Percentiles rank a stretch among this genome's conserved stretches.
Conservation (phyloP, 2,888 invertebrate species). For the Agrochola lota region DNA sequence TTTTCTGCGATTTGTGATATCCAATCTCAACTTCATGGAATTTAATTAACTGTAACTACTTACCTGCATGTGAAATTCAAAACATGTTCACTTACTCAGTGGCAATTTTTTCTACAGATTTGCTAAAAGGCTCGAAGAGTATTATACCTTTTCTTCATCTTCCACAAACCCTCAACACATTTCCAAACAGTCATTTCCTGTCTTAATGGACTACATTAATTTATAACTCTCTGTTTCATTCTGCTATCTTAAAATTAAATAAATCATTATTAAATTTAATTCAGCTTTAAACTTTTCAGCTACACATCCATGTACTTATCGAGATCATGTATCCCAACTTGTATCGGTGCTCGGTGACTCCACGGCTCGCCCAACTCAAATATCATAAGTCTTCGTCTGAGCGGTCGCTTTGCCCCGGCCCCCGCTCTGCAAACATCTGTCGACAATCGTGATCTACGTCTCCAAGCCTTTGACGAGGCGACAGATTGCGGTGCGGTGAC, state of each 20-base stretch:
- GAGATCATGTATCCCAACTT: conserved; percentile 34
- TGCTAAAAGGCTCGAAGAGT: too few relatives aligned
- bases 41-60: conserved; percentile 7
- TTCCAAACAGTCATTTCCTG: background rate
- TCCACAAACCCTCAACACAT: background rate
- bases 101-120: background rate
- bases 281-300: background rate
- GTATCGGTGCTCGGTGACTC: conserved; percentile 42
- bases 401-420: conserved; percentile 70
- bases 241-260: background rate
- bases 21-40: conserved; percentile 5
- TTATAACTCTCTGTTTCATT: background rate
- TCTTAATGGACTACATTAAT: background rate
- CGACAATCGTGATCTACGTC: conserved; percentile 77
- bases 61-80: background rate
- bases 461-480: conserved; percentile 72
- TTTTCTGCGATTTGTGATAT: conserved; percentile 26
- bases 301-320: conserved; percentile 10
- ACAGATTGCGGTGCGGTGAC: conserved; percentile 72
- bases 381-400: conserved; percentile 80
- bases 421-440: conserved; percentile 76
- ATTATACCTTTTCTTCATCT: background rate
- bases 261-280: background rate
- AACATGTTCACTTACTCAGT: background rate
- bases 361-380: conserved; percentile 75